Conservation (phyloP, 2,797 vertebrate species). For the Coccyzus lansbergi region DNA sequence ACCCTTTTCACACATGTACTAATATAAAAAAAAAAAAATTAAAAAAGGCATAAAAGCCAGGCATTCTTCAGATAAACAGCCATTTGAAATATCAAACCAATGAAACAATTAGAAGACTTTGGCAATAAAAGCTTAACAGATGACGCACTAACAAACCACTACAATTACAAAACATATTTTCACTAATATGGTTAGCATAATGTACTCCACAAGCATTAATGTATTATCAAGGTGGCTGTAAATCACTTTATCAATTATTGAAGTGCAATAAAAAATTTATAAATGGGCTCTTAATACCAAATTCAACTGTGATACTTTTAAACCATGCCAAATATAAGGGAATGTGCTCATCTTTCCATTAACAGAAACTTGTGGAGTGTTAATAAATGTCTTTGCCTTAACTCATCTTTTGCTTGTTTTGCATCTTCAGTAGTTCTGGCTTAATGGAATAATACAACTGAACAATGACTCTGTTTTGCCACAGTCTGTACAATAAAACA, state of each 20-base stretch:
- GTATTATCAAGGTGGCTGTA: constrained; percentile 23
- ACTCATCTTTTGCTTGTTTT: not conserved
- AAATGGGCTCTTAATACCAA: constrained; percentile 34
- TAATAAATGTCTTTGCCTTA: constrained; percentile 8
- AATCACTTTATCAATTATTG: constrained; percentile 69
- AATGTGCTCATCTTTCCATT: constrained; percentile 18
- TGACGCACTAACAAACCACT: not conserved
- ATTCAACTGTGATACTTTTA: constrained; percentile 1
- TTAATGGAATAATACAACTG: not conserved
- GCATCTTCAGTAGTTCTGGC: not conserved
- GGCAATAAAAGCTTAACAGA: constrained; percentile 45
- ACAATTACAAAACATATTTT: constrained; percentile 44
- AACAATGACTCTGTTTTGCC: not conserved
- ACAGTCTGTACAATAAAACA: not conserved
- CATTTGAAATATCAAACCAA: constrained; percentile 26
- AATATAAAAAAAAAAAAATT: not conserved
- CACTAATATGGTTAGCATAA: constrained; percentile 39
- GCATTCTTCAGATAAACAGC: not conserved
- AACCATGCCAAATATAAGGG: not conserved
- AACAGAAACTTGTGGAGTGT: not conserved
- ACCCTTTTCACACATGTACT: not conserved
- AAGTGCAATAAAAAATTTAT: constrained; percentile 58
- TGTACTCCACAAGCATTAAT: constrained; percentile 5
- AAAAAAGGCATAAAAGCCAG: not conserved
- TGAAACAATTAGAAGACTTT: constrained; percentile 46